Percentiles rank a stretch among this genome's conserved stretches.
These are phyloP conservation scores for Wasmannia auropunctata DNA, from an alignment of 1,140 invertebrate genomes.

Conservation along the genomic window DNA sequence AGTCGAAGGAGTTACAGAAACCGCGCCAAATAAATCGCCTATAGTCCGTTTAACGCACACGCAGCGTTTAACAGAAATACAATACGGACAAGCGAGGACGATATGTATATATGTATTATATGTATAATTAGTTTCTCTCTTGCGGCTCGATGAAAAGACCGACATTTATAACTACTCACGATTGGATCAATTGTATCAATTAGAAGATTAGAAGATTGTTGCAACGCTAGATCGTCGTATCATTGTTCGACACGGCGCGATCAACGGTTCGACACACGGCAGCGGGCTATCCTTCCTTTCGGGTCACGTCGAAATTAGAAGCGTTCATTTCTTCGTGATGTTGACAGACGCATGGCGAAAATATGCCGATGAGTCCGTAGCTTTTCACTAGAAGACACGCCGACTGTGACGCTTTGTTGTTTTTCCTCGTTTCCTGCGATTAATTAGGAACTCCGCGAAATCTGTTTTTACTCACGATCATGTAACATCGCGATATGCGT, in stretches of 20 bases:
- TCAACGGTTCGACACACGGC: not conserved
- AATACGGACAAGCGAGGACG: not conserved
- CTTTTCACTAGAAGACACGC: not conserved
- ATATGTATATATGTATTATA: too few species aligned
- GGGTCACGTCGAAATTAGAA: constrained; percentile 4
- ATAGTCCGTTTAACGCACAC: not conserved
- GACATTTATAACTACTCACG: constrained; percentile 17
- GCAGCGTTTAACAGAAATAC: not conserved
- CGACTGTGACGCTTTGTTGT: not conserved
- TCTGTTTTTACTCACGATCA: constrained; percentile 36
- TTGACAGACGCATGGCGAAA: not conserved
- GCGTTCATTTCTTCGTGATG: constrained; percentile 20
- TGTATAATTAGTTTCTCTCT: not conserved
- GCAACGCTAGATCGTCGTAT: constrained; percentile 7
- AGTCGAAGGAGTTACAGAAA: not conserved
- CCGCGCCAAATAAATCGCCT: not conserved
- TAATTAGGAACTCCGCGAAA: constrained; percentile 24
- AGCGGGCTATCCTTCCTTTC: not conserved
- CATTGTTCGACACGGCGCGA: constrained; percentile 10
- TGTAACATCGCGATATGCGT: constrained; percentile 20
- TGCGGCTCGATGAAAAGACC: not conserved
- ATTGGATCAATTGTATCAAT: constrained; percentile 24
- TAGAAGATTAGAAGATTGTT: constrained; percentile 6
- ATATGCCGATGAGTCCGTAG: not conserved
- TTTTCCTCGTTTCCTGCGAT: constrained; percentile 31